These are phyloP conservation scores for Limnephilus marmoratus DNA, from an alignment of 2,888 invertebrate species.

Conservation along the genomic window DNA sequence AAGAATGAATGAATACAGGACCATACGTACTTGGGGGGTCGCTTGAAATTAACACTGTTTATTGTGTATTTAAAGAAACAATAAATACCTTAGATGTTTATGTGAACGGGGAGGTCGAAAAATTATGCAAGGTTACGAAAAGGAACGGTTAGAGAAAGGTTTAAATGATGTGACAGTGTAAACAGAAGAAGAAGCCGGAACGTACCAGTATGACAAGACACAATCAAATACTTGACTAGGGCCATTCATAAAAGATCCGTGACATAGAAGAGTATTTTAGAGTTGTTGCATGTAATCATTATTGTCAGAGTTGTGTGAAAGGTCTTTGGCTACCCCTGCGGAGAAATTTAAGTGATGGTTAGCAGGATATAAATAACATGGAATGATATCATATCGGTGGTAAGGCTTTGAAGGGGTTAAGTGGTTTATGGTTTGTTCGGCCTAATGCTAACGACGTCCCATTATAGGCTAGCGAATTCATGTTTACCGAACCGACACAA, in stretches of 20 bases:
- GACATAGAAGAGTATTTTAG: background rate
- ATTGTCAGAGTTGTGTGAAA: too few species aligned
- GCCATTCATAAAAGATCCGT: background rate
- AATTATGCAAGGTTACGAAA: too few species aligned
- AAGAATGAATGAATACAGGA: too few species aligned
- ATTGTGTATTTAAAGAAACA: too few species aligned
- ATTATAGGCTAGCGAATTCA: constrained; percentile 30
- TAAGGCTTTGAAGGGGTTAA: constrained; percentile 26
- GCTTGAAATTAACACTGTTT: too few species aligned
- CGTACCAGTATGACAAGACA: background rate
- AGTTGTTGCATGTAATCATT: too few species aligned
- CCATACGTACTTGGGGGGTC: too few species aligned
- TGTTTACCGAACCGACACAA: constrained; percentile 32
- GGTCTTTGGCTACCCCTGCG: too few species aligned
- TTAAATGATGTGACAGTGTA: background rate
- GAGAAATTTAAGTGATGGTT: background rate
- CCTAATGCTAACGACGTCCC: constrained; percentile 28
- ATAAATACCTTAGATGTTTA: too few species aligned
- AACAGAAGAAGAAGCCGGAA: background rate
- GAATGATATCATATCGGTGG: background rate
- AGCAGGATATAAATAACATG: background rate
- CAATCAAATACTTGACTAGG: background rate
- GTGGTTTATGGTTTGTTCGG: constrained; percentile 22
- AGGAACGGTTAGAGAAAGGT: too few species aligned
- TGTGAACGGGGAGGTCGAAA: too few species aligned